Conservation (phyloP, 2,113 vertebrate genomes). For the Malurus cyaneus region DNA sequence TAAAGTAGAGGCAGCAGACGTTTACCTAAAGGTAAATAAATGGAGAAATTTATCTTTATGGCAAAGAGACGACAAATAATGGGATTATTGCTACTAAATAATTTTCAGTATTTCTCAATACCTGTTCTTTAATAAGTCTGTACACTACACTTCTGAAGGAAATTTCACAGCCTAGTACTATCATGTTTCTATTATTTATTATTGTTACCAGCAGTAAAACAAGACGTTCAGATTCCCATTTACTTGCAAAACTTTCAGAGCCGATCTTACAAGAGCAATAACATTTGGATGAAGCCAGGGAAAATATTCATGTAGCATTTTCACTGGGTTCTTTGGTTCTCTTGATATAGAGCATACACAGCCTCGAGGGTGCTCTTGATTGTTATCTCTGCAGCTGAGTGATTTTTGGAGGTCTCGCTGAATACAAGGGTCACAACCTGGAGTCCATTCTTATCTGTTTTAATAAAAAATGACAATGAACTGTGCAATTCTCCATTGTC, state of each 20-base stretch:
- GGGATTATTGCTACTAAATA: not conserved
- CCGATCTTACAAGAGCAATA: constrained; percentile 18
- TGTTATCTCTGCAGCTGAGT: constrained; percentile 69
- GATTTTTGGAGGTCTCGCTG: constrained; percentile 70
- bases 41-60: not conserved
- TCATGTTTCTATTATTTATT: not conserved
- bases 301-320: constrained; percentile 28
- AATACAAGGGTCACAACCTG: constrained; percentile 74
- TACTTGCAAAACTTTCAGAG: not conserved
- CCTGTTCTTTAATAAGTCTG: not conserved
- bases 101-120: not conserved
- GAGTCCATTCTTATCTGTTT: constrained; percentile 70
- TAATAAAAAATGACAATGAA: constrained; percentile 76
- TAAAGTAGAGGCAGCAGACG: not conserved
- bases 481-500: constrained; percentile 53
- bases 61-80: not conserved
- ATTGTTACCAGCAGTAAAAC: not conserved
- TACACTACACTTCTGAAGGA: not conserved
- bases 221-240: not conserved
- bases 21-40: not conserved
- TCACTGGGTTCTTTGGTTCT: not conserved
- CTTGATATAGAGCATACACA: constrained; percentile 6
- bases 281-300: not conserved
- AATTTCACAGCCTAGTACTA: not conserved
- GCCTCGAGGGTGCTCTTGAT: constrained; percentile 58